Percentiles rank a stretch among this genome's conserved stretches.
phyloP scores from a whole-genome alignment of 2,797 vertebrate species.

The Rhinogobio ventralis region DNA sequence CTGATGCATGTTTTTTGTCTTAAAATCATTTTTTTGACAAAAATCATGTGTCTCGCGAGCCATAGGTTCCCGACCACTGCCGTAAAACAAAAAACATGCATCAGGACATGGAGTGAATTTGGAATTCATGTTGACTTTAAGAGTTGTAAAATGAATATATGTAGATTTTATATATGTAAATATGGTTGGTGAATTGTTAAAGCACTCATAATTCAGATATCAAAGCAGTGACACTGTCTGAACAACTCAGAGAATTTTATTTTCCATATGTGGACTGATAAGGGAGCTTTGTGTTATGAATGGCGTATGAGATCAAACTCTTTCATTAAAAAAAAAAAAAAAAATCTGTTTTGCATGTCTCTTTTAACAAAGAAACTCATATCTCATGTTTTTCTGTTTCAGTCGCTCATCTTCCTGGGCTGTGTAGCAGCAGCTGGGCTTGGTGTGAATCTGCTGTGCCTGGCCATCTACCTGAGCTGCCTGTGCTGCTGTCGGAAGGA shows the following conservation, averaged over 20 bases:
- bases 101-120: background rate
- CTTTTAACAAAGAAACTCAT: background rate
- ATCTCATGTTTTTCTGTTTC: background rate
- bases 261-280: background rate
- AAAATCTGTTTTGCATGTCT: background rate
- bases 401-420: conserved; percentile 91
- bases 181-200: background rate
- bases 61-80: too few relatives aligned
- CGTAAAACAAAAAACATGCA: background rate
- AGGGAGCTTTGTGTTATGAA: background rate
- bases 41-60: too few relatives aligned
- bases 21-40: too few relatives aligned
- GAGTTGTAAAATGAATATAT: too few relatives aligned
- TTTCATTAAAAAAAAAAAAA: background rate
- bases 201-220: too few relatives aligned
- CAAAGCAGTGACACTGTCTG: background rate
- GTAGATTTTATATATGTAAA: background rate
- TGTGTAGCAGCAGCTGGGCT: conserved; percentile 86
- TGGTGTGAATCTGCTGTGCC: conserved; percentile 89
- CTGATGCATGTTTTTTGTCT: too few relatives aligned
- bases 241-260: background rate
- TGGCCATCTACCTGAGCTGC: conserved; percentile 86
- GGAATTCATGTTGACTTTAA: background rate
- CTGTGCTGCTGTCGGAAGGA: conserved; percentile 85
- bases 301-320: background rate